Evolutionary conservation across 2,113 vertebrate genomes (phyloP).

Genomic region (Zeus faber): DNA sequence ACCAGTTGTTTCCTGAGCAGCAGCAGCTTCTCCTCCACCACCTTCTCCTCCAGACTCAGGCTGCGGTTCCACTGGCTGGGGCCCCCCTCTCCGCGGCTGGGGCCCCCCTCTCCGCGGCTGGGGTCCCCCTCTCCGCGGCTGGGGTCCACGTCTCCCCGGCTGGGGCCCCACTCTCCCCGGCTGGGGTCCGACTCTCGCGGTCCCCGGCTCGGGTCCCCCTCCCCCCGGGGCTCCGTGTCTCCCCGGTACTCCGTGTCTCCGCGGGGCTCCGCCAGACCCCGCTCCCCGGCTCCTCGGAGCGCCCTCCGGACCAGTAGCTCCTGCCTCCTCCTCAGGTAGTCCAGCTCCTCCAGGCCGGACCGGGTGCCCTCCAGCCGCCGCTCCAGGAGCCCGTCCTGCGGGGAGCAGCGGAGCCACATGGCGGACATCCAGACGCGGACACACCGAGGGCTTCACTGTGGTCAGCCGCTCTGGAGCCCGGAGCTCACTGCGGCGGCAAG

Average conservation of each 20-base stretch:
- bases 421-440: too few species aligned
- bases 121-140: constrained; percentile 44
- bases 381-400: constrained; percentile 74
- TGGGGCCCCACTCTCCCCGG: constrained; percentile 12
- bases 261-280: constrained; percentile 43
- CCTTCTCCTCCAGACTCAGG: constrained; percentile 83
- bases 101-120: constrained; percentile 11
- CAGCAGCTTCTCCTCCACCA: constrained; percentile 88
- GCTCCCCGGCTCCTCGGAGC: constrained; percentile 50
- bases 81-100: constrained; percentile 46
- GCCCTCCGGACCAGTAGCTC: constrained; percentile 80
- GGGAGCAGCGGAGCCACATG: too few species aligned
- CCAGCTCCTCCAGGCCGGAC: constrained; percentile 85
- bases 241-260: constrained; percentile 32
- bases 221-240: constrained; percentile 34
- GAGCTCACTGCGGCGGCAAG: too few species aligned
- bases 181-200: constrained; percentile 46
- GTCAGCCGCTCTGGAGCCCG: too few species aligned
- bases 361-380: constrained; percentile 83
- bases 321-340: constrained; percentile 81
- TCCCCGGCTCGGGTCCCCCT: constrained; percentile 37
- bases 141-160: too few species aligned
- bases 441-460: too few species aligned
- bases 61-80: too few species aligned
- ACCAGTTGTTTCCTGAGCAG: constrained; percentile 89